Conservation (phyloP, 2,113 vertebrate genomes). For the Neomonachus schauinslandi region DNA sequence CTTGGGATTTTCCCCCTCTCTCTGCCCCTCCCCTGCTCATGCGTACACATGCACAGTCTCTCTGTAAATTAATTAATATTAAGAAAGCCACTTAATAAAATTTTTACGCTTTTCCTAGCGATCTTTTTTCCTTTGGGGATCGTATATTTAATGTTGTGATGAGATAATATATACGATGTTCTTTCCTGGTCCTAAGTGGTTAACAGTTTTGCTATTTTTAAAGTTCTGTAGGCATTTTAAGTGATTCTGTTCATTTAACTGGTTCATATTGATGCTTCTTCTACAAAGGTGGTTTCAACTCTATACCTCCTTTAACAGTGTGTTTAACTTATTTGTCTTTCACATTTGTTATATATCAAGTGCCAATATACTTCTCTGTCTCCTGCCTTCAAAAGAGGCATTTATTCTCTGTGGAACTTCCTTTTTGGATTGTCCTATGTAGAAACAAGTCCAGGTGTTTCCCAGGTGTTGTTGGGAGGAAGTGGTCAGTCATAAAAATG, state of each 20-base stretch:
- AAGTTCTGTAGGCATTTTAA: constrained; percentile 38
- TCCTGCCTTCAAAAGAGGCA: background rate
- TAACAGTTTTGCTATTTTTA: constrained; percentile 17
- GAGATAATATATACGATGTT: background rate
- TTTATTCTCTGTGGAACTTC: constrained; percentile 7
- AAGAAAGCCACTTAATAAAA: background rate
- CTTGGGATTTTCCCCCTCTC: no score
- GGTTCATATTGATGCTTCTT: background rate
- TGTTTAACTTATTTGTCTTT: constrained; percentile 14
- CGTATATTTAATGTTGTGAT: background rate
- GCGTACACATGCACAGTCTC: background rate
- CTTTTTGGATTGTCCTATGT: background rate
- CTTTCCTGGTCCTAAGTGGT: background rate
- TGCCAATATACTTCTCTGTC: background rate
- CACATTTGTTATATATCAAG: background rate
- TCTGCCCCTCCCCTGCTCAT: background rate
- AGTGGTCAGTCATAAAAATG: background rate
- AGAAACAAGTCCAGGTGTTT: background rate
- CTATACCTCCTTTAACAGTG: background rate
- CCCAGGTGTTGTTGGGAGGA: background rate
- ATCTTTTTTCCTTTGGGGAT: background rate
- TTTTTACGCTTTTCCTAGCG: background rate
- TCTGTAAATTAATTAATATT: background rate
- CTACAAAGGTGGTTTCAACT: background rate
- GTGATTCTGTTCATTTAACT: constrained; percentile 1